phyloP scores from a whole-genome alignment of 1,140 invertebrate genomes.

The Lepidostoma basale region DNA sequence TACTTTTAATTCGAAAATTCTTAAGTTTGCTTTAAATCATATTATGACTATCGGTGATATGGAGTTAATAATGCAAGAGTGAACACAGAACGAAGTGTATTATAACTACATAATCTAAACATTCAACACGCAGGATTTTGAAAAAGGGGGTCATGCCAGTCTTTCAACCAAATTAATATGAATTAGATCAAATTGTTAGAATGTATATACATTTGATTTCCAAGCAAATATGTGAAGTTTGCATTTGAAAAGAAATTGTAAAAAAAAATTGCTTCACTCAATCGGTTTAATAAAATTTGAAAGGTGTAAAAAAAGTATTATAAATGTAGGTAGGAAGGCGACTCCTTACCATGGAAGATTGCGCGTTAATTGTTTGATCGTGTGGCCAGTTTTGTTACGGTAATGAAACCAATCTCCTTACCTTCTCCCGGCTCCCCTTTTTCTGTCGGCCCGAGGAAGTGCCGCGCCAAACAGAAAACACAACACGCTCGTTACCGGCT shows the following conservation, averaged over 20 bases:
- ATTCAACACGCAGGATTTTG: constrained; percentile 46
- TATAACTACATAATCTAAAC: constrained; percentile 44
- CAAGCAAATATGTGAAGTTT: constrained; percentile 18
- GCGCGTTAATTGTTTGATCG: constrained; percentile 47
- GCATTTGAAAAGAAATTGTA: not conserved
- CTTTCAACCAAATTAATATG: constrained; percentile 3
- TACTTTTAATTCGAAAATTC: not conserved
- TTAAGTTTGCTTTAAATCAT: not conserved
- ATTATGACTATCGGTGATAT: not conserved
- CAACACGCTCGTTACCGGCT: constrained; percentile 43
- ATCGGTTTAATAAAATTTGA: constrained; percentile 13
- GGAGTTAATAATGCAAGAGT: constrained; percentile 3
- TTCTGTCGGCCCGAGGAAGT: constrained; percentile 65
- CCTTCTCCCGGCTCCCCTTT: constrained; percentile 83
- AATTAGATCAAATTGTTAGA: not conserved
- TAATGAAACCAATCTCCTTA: constrained; percentile 59
- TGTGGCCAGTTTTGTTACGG: constrained; percentile 45
- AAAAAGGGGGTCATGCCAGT: constrained; percentile 42
- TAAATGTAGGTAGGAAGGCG: constrained; percentile 44
- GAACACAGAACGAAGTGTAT: constrained; percentile 20
- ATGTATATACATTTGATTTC: constrained; percentile 13
- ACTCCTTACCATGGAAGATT: constrained; percentile 45
- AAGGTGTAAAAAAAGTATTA: constrained; percentile 19
- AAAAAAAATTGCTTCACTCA: constrained; percentile 26
- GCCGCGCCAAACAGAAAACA: constrained; percentile 42